Base-by-base conservation (phyloP, 92 coral and sea anemone species). In the Micromussa lordhowensis region DNA sequence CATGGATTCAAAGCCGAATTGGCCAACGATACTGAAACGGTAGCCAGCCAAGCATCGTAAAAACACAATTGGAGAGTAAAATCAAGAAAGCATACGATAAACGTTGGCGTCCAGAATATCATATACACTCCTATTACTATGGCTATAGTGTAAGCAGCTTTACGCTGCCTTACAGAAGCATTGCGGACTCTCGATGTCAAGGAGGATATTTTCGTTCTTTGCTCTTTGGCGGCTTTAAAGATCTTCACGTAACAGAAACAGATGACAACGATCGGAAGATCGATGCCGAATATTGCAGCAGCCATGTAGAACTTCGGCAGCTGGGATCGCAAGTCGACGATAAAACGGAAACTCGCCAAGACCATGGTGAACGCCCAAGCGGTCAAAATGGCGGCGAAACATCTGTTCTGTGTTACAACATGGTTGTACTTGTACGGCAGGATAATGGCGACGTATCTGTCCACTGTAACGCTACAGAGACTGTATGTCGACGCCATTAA, bases 401-500 rank as follows among this genome's bases (percentile, higher is more conserved):
- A 90, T 14, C 93, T 87, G 40, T 44, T 79, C 0, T 75, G 87
- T 13, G 90, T 90, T 17, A 90, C 44, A 32, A 90, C 72, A 21
- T 74, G 63, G 70, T 31, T 79, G 48, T 81, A 87, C 70, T 36
- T 55, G 64, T 85, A 90, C 29, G 86, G 90, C 73, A 30, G 48
- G 6, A 26, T 83, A 16, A 90, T 86, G 24, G 90, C 83, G 53
- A 86, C 81, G 21, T 90, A 86, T 48, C 93, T 85, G 63, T 86
- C 93, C 14, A 86, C 55, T 15, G 93, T 88, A 24, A 90, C 83
- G 49, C 77, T 83, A 79, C 93, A 90, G 6, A 90, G 68, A 49
- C 88, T 68, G n/a, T 86, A 90, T 36, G 93, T 83, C 14, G 93
- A 90, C 32, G 93, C 90, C 66, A 86, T 80, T 22, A 90, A 48